Base-by-base conservation (phyloP, 2,888 invertebrate genomes). In the Hyposoter didymator region DNA sequence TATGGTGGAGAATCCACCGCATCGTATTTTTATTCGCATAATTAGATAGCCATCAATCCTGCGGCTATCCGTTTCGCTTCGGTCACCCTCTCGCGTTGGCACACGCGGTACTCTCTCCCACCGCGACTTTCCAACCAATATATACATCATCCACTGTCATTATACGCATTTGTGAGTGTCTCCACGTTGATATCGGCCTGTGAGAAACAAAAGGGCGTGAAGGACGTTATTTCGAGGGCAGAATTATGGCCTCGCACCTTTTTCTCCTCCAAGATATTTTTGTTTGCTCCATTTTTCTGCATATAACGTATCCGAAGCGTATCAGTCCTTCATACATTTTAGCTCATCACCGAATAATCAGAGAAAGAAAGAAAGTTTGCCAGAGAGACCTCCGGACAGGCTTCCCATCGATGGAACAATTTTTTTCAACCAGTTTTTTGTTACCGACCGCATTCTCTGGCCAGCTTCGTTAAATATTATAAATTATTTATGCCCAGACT, bases 1-100 rank as follows among this genome's bases (percentile, higher is more conserved):
- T 70, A 32, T n/a, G 22, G 73, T 73, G 43, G 73, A 79, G 78
- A 79, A 67, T 45, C 67, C 81, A 75, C 79, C 79, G 78, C 85
- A 72, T 78, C 86, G 87, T 89, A 90, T 90, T 91, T 91, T 91
- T 90, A 89, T 89, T 89, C 90, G 87, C 89, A 90, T 92, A 91
- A 92, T 92, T 91, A 92, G 90, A 90, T 90, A 89, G 87, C 90
- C 92, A 91, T 92, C 92, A 91, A 92, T 91, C 90, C 88, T 90
- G 87, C 84, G 87, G 89, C 86, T 88, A 88, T 82, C 88, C 88
- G 88, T 86, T 87, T 78, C 78, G 66, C 67, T 35, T 52, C 64
- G 59, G 74, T 52, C 67, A 22, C 73, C 19, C 74, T 59, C 82
- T 72, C 78, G 70, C 70, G 55, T 55, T 79, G 62, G 19, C 73